phyloP scores from a whole-genome alignment of 2,888 invertebrate species.

The Therioaphis trifolii region DNA sequence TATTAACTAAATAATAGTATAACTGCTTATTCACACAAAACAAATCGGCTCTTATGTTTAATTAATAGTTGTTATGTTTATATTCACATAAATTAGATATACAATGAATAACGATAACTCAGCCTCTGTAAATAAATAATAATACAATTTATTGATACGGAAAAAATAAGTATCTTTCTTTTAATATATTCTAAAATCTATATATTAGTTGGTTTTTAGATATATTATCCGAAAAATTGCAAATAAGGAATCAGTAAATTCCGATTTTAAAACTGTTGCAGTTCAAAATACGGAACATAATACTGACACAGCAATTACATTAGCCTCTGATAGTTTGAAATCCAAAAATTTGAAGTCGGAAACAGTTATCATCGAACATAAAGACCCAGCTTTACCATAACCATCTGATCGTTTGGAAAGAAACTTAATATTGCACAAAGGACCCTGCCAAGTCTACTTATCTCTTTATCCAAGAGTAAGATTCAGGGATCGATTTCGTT shows the following conservation, averaged over 20 bases:
- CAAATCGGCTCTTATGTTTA: too few species aligned
- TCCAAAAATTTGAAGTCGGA: not conserved
- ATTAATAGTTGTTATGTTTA: too few species aligned
- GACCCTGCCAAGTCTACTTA: not conserved
- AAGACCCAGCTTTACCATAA: constrained; percentile 1
- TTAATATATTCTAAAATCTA: constrained; percentile 4
- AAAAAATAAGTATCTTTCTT: too few species aligned
- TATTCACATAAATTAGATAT: too few species aligned
- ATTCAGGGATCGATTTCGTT: constrained; percentile 5
- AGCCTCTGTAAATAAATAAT: too few species aligned
- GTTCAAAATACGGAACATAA: not conserved
- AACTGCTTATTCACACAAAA: too few species aligned
- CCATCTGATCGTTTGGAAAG: constrained; percentile 5
- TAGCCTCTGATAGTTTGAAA: not conserved
- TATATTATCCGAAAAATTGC: not conserved
- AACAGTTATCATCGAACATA: not conserved
- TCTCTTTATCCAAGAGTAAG: constrained; percentile 5
- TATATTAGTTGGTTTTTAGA: constrained; percentile 1
- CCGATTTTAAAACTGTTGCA: not conserved
- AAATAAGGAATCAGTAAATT: constrained; percentile 4
- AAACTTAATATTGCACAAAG: not conserved
- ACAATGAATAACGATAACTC: too few species aligned
- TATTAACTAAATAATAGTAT: too few species aligned
- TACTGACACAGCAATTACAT: not conserved
- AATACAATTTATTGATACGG: too few species aligned